phyloP scores from a whole-genome alignment of 2,888 invertebrate species.

The Pheosia tremula region DNA sequence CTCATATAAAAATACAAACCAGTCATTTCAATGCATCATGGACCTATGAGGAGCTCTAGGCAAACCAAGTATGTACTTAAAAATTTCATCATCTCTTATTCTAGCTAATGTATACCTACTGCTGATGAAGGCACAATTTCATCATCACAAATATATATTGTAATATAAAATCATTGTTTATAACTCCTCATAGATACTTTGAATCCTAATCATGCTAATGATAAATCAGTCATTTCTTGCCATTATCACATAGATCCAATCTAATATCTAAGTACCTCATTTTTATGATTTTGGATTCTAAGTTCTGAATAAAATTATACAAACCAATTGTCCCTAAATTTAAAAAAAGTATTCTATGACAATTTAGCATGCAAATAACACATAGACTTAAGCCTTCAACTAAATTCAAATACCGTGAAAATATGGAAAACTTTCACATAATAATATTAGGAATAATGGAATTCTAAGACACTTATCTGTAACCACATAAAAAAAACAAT shows the following conservation, averaged over 20 bases:
- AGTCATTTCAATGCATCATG: slow-evolving; percentile 56
- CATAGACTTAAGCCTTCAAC: slow-evolving; percentile 8
- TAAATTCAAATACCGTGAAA: not conserved
- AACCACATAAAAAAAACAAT: slow-evolving; percentile 32
- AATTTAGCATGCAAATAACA: not conserved
- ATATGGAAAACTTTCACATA: not conserved
- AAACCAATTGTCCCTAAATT: too few species aligned
- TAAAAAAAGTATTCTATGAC: not conserved
- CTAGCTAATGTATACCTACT: not conserved
- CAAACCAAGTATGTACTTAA: not conserved
- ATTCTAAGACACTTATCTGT: slow-evolving; percentile 10
- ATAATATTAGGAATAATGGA: slow-evolving; percentile 7
- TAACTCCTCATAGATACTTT: slow-evolving; percentile 62
- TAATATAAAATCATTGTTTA: not conserved
- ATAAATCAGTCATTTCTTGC: slow-evolving; percentile 66
- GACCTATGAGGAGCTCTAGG: slow-evolving; percentile 57
- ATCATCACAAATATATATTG: slow-evolving; percentile 2
- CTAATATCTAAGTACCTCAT: slow-evolving; percentile 1
- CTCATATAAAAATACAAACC: slow-evolving; percentile 61
- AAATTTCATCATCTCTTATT: not conserved
- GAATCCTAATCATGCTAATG: slow-evolving; percentile 51
- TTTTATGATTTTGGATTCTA: not conserved
- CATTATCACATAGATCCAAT: slow-evolving; percentile 62
- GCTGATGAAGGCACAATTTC: slow-evolving; percentile 64
- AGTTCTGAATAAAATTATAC: not conserved